A percentile compares a stretch with the other conserved stretches of the same genome.
Conservation (phyloP, 2,113 vertebrate genomes). For the Eretmochelys imbricata region DNA sequence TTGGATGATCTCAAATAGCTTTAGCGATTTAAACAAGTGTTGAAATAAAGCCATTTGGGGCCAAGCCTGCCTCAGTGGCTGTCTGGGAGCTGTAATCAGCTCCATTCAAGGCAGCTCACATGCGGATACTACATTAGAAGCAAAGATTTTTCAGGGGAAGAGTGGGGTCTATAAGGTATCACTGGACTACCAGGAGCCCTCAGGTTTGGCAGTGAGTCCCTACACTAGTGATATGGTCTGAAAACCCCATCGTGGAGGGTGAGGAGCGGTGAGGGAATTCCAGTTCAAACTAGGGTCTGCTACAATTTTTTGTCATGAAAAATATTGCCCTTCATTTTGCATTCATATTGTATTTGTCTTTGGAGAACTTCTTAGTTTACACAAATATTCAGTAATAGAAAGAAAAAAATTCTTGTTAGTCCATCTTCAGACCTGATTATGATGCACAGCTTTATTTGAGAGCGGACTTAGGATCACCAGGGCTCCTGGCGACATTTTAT, state of each 20-base stretch:
- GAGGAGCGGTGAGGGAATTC: not conserved
- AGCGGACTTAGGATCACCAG: not conserved
- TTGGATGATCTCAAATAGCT: not conserved
- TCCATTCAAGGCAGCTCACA: not conserved
- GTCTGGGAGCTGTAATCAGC: not conserved
- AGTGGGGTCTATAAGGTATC: not conserved
- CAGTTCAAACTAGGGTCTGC: not conserved
- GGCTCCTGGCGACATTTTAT: not conserved
- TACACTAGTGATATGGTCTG: not conserved
- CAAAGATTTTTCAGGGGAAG: not conserved
- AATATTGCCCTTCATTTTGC: not conserved
- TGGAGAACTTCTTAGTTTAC: rapidly evolving
- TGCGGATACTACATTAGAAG: not conserved
- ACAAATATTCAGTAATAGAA: not conserved
- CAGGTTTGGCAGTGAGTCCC: not conserved
- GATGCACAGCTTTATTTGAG: not conserved
- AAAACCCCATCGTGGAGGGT: not conserved
- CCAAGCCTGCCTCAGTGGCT: not conserved
- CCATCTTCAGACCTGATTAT: not conserved
- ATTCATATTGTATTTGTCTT: not conserved
- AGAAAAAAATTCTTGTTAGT: not conserved
- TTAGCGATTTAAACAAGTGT: not conserved
- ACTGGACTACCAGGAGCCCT: not conserved
- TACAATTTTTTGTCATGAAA: not conserved
- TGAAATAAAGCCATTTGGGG: not conserved